These are phyloP conservation scores for Thunnus maccoyii DNA, from an alignment of 2,113 vertebrate species.

Conservation along the genomic window DNA sequence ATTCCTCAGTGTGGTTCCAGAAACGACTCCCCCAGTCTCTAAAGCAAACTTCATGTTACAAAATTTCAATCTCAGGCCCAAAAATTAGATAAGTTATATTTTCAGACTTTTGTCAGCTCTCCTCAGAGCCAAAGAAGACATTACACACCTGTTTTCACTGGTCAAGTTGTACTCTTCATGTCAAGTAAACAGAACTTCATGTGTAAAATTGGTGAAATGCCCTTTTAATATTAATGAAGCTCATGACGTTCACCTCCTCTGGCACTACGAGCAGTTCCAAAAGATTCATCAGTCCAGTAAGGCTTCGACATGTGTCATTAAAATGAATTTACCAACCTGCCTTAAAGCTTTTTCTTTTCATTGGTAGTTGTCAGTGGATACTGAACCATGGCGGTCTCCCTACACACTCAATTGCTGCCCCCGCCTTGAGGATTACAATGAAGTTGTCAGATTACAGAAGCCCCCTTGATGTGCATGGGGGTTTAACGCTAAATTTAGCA, in stretches of 20 bases:
- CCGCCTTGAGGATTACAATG: constrained; percentile 26
- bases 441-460: constrained; percentile 47
- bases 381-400: constrained; percentile 17
- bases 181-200: too few relatives aligned
- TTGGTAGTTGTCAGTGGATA: constrained; percentile 15
- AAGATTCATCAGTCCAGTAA: constrained; percentile 14
- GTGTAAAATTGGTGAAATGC: too few relatives aligned
- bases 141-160: too few relatives aligned
- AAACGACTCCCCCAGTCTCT: too few relatives aligned
- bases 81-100: too few relatives aligned
- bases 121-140: too few relatives aligned
- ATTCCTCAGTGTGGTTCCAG: too few relatives aligned
- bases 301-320: constrained; percentile 13
- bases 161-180: too few relatives aligned
- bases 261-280: neutral
- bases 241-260: neutral
- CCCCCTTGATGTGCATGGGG: constrained; percentile 8
- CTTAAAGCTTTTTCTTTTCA: constrained; percentile 4
- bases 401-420: constrained; percentile 7
- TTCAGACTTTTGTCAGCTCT: too few relatives aligned
- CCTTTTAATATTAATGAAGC: too few relatives aligned
- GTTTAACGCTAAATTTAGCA: constrained; percentile 19
- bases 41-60: too few relatives aligned
- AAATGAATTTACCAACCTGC: constrained; percentile 29
- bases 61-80: too few relatives aligned